Evolutionary conservation across 2,797 vertebrate species (phyloP), one percentile per base, ranked within the genome.

Genomic region (Rhincodon typus): DNA sequence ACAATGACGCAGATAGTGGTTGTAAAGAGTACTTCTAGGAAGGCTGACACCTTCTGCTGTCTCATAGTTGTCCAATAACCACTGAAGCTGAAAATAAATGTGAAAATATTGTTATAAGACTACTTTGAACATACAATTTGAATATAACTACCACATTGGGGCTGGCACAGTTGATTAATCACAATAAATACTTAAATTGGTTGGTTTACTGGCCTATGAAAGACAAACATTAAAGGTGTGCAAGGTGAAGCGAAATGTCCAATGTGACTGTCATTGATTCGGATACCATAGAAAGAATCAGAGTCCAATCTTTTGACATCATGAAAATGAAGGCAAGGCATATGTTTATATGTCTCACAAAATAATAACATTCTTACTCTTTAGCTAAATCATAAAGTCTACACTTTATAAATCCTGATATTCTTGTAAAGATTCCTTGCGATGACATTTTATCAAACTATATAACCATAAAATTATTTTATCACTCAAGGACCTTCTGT

Each of bases 1-100:
- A 97, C 98, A 98, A 46, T 98, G 98, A n/a, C 98, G 97, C 96
- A 98, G 97, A 96, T 98, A 98, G 97, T 98, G 98, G 97, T 98
- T 98, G 97, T 98, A 98, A 79, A 98, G 97, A 50, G 98, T 98
- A 91, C 98, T 98, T 97, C 98, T 97, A 0, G 98, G 98, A 87
- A 98, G 98, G 94, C 98, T 98, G 96, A 98, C 98, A 96, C 98
- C 98, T 97, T 98, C 98, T 97, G 98, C 98, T 95, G 98, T 98
- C 97, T 98, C 98, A 53, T 98, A 98, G 97, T 98, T 98, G 97
- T 98, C 98, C 97, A 98, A 97, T 96, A 98, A 97, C 98, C 98
- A 98, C 8, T 98, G 98, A 96, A 98, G 98, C 98, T 98, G 96
- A 46, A 94, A 88, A 30, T 17, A 77, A 50, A 95, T 6, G 53